phyloP scores from a whole-genome alignment of 2,797 vertebrate genomes.

The Macropus fuliginosus region DNA sequence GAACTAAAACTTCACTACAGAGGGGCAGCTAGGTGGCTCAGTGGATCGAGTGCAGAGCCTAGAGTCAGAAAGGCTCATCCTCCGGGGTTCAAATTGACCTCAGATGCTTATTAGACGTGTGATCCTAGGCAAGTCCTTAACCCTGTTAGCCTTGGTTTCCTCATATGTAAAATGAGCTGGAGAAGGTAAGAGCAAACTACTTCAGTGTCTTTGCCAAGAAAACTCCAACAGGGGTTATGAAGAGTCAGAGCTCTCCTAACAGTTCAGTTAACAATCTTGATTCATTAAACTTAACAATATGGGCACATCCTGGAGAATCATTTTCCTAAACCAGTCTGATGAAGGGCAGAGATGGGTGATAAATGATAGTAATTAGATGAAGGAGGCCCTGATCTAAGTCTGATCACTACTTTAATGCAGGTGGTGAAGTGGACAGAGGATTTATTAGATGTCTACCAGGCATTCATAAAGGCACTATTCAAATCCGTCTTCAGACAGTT shows the following conservation, averaged over 20 bases:
- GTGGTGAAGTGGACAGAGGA: background rate
- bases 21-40: background rate
- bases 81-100: background rate
- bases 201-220: too few relatives aligned
- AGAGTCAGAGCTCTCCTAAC: background rate
- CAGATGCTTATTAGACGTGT: background rate
- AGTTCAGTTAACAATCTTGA: background rate
- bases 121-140: background rate
- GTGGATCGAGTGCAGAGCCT: background rate
- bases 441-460: background rate
- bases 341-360: background rate
- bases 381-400: background rate
- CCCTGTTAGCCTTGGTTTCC: background rate
- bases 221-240: too few relatives aligned
- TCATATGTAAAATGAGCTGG: background rate
- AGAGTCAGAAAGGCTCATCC: background rate
- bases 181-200: too few relatives aligned
- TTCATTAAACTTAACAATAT: background rate
- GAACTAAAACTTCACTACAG: background rate
- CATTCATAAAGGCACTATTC: background rate
- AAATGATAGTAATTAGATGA: background rate
- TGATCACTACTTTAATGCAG: background rate
- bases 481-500: background rate
- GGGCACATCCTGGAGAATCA: background rate
- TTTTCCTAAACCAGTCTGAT: background rate